Base-by-base conservation (phyloP, 2,888 invertebrate species). In the Blera fallax region DNA sequence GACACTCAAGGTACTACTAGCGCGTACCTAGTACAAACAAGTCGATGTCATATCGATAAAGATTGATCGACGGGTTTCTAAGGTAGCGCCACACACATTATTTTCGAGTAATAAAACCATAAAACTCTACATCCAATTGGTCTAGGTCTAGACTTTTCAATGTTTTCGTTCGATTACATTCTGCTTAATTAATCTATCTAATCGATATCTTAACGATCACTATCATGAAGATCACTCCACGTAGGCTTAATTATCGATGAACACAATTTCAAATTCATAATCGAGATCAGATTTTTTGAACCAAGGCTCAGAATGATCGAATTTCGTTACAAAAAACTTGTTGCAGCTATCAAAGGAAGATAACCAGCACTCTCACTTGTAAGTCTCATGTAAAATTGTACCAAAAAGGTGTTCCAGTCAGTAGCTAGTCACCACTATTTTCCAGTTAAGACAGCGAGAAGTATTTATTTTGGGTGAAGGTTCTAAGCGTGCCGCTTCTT, bases 151-250 rank as follows among this genome's bases (percentile, higher is more conserved):
- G 67, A 52, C 69, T 29, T 32, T 14, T 24, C 16, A 45, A 32
- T 56, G 56, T 52, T 40, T 52, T 40, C 10, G 21, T 43, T 52
- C 32, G 29, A 73, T 73, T 69, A 69, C 40, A 43, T 54, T 54
- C 27, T 43, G 18, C 54, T 69, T 52, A 62, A 73, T 73, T 62
- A 52, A 40, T 18, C 29, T 40, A 73, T 73, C 73, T 73, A 40
- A 73, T 73, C 73, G 37, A 29, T 73, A 73, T 62, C 60, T 73
- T 7, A 4, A 7, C n/a, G 73, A 73, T 62, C 40, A 11, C 3
- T 54, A 50, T 40, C 21, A 14, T 6, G 4, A 29, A 37, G 62
- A 40, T 29, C 50, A 27, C 48, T 11, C 14, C 16, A 4, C 62
- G 6, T 7, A 10, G 11, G 32, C 27, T n/a, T 27, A 37, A 27